phyloP scores from a whole-genome alignment of 2,888 invertebrate species.

The Hydropsyche betteni region DNA sequence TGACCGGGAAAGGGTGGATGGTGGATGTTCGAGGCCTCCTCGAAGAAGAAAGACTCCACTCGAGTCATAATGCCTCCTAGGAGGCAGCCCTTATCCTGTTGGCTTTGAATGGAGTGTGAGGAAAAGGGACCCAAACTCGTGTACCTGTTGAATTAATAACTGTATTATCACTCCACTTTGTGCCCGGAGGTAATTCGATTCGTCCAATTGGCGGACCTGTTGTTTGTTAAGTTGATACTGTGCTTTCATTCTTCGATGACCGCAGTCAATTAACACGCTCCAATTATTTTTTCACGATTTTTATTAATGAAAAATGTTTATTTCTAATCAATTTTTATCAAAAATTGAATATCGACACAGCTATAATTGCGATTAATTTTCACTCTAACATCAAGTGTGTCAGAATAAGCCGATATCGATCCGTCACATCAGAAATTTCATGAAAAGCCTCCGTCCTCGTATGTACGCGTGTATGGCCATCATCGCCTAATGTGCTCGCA shows the following conservation, averaged over 20 bases:
- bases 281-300: too few relatives aligned
- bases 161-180: slow-evolving; percentile 35
- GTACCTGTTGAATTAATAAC: slow-evolving; percentile 40
- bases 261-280: too few relatives aligned
- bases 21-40: too few relatives aligned
- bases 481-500: slow-evolving; percentile 15
- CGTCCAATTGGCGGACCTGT: slow-evolving; percentile 16
- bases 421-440: background rate
- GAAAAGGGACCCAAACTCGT: slow-evolving; percentile 17
- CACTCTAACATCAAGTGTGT: background rate
- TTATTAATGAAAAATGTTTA: too few relatives aligned
- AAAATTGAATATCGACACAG: too few relatives aligned
- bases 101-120: background rate
- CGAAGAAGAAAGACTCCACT: too few relatives aligned
- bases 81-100: too few relatives aligned
- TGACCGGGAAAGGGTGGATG: background rate
- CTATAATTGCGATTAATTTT: too few relatives aligned
- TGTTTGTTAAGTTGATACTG: background rate
- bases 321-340: too few relatives aligned
- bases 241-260: too few relatives aligned
- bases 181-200: slow-evolving; percentile 18
- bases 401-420: background rate
- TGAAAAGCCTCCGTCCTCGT: slow-evolving; percentile 12
- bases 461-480: background rate
- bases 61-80: too few relatives aligned